A percentile compares a stretch with the other conserved stretches of the same genome.
Evolutionary conservation across 2,888 invertebrate species (phyloP).

Genomic region (Sesia apiformis): DNA sequence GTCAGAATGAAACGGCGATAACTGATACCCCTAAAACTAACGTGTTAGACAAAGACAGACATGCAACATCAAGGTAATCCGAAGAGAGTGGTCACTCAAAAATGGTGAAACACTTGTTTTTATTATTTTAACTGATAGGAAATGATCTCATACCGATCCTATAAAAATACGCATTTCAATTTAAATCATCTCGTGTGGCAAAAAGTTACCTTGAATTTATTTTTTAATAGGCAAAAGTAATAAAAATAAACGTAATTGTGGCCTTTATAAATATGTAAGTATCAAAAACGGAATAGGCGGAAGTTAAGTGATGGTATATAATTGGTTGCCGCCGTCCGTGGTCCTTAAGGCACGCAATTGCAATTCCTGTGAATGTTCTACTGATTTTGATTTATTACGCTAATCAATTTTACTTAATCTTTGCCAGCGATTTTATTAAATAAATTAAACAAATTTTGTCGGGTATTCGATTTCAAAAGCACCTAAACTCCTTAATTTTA

Average conservation of each 20-base stretch:
- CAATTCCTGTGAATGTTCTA: too few species aligned
- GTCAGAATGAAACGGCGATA: constrained; percentile 33
- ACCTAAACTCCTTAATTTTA: too few species aligned
- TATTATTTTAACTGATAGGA: constrained; percentile 39
- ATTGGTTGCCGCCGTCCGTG: too few species aligned
- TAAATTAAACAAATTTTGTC: too few species aligned
- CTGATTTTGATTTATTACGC: too few species aligned
- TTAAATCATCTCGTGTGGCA: constrained; percentile 6
- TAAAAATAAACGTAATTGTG: background rate
- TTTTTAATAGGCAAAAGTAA: background rate
- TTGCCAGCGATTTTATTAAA: too few species aligned
- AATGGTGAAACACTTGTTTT: constrained; percentile 50
- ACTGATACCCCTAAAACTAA: constrained; percentile 24
- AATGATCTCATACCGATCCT: constrained; percentile 48
- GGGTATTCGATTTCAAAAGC: too few species aligned
- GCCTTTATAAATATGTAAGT: background rate
- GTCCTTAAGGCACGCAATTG: too few species aligned
- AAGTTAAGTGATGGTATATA: background rate
- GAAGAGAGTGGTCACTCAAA: constrained; percentile 46
- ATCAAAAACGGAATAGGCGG: background rate
- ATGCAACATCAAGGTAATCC: constrained; percentile 47
- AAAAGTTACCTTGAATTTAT: constrained; percentile 27
- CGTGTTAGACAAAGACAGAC: constrained; percentile 31
- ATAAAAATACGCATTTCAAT: constrained; percentile 21
- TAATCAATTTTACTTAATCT: too few species aligned